Percentiles rank a stretch among this genome's conserved stretches.
These are phyloP conservation scores for Anoncus sp. DNA, from an alignment of 2,888 invertebrate genomes.

Conservation along the genomic window DNA sequence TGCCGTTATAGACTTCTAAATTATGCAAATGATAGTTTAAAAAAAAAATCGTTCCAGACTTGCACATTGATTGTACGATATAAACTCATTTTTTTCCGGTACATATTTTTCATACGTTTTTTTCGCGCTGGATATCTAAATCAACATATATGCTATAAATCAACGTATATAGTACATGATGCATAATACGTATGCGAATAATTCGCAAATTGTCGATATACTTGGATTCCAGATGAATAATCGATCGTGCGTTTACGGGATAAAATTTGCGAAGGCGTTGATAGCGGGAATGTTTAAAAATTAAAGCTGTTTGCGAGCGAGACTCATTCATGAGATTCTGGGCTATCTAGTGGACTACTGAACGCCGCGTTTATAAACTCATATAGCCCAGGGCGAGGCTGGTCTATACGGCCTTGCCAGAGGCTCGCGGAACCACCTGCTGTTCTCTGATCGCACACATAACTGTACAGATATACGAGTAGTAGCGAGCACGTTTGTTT, in stretches of 20 bases:
- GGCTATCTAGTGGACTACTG: conserved; percentile 62
- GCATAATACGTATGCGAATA: too few species aligned
- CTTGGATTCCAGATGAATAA: not conserved
- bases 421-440: conserved; percentile 72
- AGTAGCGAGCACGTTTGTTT: conserved; percentile 9
- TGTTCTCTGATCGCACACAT: conserved; percentile 37
- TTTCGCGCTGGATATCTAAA: too few species aligned
- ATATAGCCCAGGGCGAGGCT: conserved; percentile 77
- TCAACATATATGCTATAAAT: too few species aligned
- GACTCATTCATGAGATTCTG: conserved; percentile 77
- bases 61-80: not conserved
- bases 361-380: conserved; percentile 55
- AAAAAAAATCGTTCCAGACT: conserved; percentile 16
- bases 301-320: conserved; percentile 25
- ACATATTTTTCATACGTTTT: too few species aligned
- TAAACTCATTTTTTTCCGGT: too few species aligned
- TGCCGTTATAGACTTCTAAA: conserved; percentile 5
- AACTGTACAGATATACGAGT: conserved; percentile 24
- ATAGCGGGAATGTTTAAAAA: conserved; percentile 45
- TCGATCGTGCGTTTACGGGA: not conserved
- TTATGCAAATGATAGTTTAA: conserved; percentile 22
- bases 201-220: not conserved
- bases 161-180: too few species aligned
- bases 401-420: conserved; percentile 80
- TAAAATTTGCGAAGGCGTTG: conserved; percentile 60